Evolutionary conservation across 2,888 invertebrate species (phyloP).

Genomic region (Limnephilus auricula): DNA sequence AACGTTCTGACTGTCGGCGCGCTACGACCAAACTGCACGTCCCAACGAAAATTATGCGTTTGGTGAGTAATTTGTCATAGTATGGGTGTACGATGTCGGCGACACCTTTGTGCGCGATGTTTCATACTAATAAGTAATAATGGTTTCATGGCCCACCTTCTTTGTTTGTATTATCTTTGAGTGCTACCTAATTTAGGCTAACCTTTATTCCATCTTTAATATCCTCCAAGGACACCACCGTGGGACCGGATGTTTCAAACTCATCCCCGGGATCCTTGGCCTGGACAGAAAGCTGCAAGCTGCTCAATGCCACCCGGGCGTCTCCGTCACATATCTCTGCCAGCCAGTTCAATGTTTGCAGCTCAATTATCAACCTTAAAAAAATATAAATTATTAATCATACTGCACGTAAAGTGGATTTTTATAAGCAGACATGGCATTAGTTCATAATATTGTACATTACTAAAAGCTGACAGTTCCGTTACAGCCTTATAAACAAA

Average conservation of each 20-base stretch:
- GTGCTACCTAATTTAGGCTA: background rate
- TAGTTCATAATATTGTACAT: background rate
- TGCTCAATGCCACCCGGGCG: slow-evolving; percentile 87
- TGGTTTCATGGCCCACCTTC: no score
- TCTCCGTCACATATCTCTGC: slow-evolving; percentile 90
- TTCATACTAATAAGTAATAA: no score
- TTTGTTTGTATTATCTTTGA: background rate
- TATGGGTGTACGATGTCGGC: no score
- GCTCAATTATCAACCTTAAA: slow-evolving; percentile 72
- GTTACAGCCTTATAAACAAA: background rate
- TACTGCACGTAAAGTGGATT: background rate
- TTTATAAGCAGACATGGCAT: background rate
- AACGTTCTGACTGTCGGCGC: no score
- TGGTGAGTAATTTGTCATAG: no score
- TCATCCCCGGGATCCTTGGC: slow-evolving; percentile 72
- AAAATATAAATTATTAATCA: background rate
- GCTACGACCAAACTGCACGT: no score
- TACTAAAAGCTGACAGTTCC: background rate
- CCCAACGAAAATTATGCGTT: no score
- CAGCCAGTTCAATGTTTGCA: slow-evolving; percentile 82
- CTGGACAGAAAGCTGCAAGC: slow-evolving; percentile 84
- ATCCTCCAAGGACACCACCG: slow-evolving; percentile 80
- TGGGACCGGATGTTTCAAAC: slow-evolving; percentile 70
- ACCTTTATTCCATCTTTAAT: slow-evolving; percentile 86
- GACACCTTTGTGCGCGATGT: no score